Evolutionary conservation across 2,113 vertebrate genomes (phyloP).

Genomic region (Emydura subglobosa): DNA sequence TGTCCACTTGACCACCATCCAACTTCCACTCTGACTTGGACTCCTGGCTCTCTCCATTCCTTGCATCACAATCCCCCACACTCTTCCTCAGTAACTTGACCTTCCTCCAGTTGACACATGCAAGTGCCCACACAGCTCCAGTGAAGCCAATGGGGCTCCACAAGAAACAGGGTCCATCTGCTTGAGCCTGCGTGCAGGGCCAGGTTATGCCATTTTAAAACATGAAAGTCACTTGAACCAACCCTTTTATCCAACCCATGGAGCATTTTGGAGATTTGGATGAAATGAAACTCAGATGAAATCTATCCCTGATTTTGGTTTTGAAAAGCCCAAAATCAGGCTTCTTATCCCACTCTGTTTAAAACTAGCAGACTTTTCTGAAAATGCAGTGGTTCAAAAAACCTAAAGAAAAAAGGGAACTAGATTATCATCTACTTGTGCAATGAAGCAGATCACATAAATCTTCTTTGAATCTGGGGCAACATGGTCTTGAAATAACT

Average conservation of each 20-base stretch:
- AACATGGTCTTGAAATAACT: constrained; percentile 4
- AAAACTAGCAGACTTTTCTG: not conserved
- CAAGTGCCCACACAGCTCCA: not conserved
- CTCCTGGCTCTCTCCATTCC: not conserved
- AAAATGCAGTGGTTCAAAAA: constrained; percentile 31
- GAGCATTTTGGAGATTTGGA: not conserved
- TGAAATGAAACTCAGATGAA: not conserved
- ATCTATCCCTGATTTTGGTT: not conserved
- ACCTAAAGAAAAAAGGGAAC: constrained; percentile 2
- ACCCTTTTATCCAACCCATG: not conserved
- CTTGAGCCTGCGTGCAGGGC: not conserved
- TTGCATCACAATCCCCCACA: not conserved
- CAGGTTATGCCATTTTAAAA: not conserved
- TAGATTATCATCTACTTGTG: constrained; percentile 2
- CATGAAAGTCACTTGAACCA: not conserved
- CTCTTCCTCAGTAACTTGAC: not conserved
- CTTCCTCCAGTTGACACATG: not conserved
- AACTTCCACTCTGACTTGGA: not conserved
- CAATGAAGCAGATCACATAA: constrained; percentile 24
- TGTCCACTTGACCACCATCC: not conserved
- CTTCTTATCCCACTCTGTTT: not conserved
- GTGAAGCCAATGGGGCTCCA: not conserved
- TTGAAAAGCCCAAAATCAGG: not conserved
- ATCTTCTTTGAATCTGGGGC: constrained; percentile 36
- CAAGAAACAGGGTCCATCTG: not conserved